Evolutionary conservation across 1,140 invertebrate genomes (phyloP).

Genomic region (Drosophila ficusphila): DNA sequence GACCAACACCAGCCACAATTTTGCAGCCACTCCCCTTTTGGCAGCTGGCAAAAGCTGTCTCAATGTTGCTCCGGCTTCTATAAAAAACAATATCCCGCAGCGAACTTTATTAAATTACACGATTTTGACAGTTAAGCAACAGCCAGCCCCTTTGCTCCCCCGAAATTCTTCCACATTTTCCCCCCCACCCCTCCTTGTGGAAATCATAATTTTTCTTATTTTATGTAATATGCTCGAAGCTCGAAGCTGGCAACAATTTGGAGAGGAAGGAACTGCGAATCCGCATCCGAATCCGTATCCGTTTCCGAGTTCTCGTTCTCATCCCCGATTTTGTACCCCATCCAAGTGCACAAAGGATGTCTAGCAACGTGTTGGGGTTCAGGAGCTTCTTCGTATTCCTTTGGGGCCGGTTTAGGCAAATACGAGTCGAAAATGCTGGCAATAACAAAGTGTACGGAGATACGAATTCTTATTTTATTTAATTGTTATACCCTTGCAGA

Average conservation of each 20-base stretch:
- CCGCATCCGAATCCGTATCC: not conserved
- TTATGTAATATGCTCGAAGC: constrained; percentile 75
- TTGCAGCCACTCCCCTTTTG: constrained; percentile 45
- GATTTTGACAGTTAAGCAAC: constrained; percentile 83
- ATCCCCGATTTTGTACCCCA: not conserved
- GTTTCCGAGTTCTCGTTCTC: not conserved
- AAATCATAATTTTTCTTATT: constrained; percentile 81
- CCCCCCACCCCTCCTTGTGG: constrained; percentile 7
- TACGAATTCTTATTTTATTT: constrained; percentile 47
- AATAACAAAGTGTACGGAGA: constrained; percentile 48
- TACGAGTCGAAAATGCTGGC: constrained; percentile 49
- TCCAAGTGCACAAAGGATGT: constrained; percentile 38
- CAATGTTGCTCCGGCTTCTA: constrained; percentile 49
- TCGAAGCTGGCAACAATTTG: constrained; percentile 59
- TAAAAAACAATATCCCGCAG: constrained; percentile 80
- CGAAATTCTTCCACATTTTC: not conserved
- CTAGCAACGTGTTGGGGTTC: constrained; percentile 61
- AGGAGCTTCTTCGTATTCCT: constrained; percentile 53
- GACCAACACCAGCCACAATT: constrained; percentile 21
- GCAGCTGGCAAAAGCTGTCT: constrained; percentile 61
- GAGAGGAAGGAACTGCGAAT: constrained; percentile 6
- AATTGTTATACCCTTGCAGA: constrained; percentile 35
- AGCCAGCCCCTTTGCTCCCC: constrained; percentile 11
- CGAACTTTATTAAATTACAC: constrained; percentile 84
- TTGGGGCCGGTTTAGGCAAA: constrained; percentile 77